Percentiles rank a stretch among this genome's conserved stretches.
phyloP scores from a whole-genome alignment of 2,113 vertebrate species.

The Odocoileus hemionus region DNA sequence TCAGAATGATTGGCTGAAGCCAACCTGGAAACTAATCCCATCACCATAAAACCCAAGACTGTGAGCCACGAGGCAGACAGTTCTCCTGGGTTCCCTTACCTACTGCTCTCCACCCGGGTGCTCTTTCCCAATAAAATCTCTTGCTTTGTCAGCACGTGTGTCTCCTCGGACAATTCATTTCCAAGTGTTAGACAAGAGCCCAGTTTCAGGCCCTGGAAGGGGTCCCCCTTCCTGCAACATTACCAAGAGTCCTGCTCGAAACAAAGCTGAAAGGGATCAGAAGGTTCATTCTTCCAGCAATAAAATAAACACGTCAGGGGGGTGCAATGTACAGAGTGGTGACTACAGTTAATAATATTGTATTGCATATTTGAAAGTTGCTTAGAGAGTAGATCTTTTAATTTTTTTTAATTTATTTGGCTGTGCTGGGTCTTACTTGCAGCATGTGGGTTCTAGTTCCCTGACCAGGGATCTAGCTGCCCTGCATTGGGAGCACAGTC shows the following conservation, averaged over 20 bases:
- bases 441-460: neutral
- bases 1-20: neutral
- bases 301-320: neutral
- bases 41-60: neutral
- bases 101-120: fast-evolving
- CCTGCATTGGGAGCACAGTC: neutral
- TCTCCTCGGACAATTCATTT: neutral
- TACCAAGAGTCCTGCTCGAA: neutral
- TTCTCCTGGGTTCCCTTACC: neutral
- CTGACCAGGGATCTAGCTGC: neutral
- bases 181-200: neutral
- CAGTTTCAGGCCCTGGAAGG: neutral
- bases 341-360: neutral
- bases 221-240: neutral
- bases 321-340: neutral
- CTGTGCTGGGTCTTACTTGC: neutral
- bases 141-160: neutral
- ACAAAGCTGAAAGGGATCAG: neutral
- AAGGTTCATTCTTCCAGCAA: neutral
- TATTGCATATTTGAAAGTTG: neutral
- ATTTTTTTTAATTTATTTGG: neutral
- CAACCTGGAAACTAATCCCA: neutral
- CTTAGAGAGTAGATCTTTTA: neutral
- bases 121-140: neutral
- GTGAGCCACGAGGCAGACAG: too few relatives aligned